A percentile compares a stretch with the other conserved stretches of the same genome.
Conservation (phyloP, 2,888 invertebrate species). For the Microplitis deprimator region DNA sequence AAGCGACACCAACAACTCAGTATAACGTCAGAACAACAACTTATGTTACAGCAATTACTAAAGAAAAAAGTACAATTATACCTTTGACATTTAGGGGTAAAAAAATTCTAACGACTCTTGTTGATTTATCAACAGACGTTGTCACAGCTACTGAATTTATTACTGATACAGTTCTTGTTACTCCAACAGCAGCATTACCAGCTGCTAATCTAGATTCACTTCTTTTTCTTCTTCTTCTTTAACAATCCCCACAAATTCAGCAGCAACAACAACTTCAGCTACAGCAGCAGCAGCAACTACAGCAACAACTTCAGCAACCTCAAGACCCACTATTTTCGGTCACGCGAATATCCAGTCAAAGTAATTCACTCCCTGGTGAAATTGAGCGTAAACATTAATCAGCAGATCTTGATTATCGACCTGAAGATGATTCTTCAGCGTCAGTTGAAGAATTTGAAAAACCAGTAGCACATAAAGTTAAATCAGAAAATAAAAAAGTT, state of each 20-base stretch:
- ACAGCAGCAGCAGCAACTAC: conserved; percentile 71
- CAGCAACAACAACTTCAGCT: conserved; percentile 61
- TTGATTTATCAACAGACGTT: conserved; percentile 84
- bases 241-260: conserved; percentile 69
- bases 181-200: conserved; percentile 78
- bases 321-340: conserved; percentile 67
- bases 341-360: conserved; percentile 64
- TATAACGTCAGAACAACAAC: conserved; percentile 87
- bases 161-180: conserved; percentile 88
- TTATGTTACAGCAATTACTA: conserved; percentile 91
- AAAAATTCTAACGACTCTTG: conserved; percentile 89
- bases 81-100: conserved; percentile 90
- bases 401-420: conserved; percentile 67
- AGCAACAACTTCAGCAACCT: conserved; percentile 67
- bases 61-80: conserved; percentile 86
- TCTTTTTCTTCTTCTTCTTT: conserved; percentile 77
- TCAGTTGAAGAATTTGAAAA: conserved; percentile 67
- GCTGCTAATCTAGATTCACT: conserved; percentile 76
- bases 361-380: conserved; percentile 72
- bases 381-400: conserved; percentile 67
- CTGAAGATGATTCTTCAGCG: conserved; percentile 62
- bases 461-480: conserved; percentile 72
- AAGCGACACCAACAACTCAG: conserved; percentile 81
- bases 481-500: conserved; percentile 66
- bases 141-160: conserved; percentile 92